Base-by-base conservation (phyloP, 2,888 invertebrate genomes). In the Pinctada fucata region DNA sequence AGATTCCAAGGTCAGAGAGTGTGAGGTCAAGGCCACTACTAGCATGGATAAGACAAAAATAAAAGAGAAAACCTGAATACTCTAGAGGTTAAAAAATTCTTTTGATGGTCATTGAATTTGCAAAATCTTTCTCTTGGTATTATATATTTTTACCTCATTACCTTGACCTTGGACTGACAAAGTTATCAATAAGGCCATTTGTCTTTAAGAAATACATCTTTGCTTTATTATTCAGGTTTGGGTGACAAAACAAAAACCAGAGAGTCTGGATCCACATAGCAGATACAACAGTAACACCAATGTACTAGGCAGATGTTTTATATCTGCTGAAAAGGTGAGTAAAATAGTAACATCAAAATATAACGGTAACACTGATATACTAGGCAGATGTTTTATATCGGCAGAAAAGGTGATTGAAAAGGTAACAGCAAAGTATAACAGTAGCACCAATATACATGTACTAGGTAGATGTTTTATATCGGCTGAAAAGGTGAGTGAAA, bases 241-340 rank as follows among this genome's bases (percentile, higher is more conserved):
- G 88, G 66, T 87, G 16, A 84, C 88, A 13, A 82, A 84, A 77
- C 88, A 89, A 71, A 80, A 82, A 31, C 84, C 85, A 52, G 79
- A 81, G 31, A 81, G 78, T 13, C 73, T 89, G 10, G 84, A 88
- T 72, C 82, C 88, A 13, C 72, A 79, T 48, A 73, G 75, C 3
- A 88, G 87, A 71, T 88, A 83, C 72, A 68, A 69, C 5, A 86
- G 87, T 75, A 49, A 79, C 49, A 83, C 84, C 31, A 79, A 77
- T 65, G 68, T 84, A 4, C 79, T 82, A 48, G 87, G 88, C 4
- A 83, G 78, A 48, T 75, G 81, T 47, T 86, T 85, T 76, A 81
- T 88, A 10, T 74, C 72, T 47, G 76, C 74, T 58, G 75, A 82
- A 79, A 88, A 88, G 85, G 89, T 88, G 72, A 75, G 13, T 47